Conservation (phyloP, 2,888 invertebrate species). For the Cantharis rustica region DNA sequence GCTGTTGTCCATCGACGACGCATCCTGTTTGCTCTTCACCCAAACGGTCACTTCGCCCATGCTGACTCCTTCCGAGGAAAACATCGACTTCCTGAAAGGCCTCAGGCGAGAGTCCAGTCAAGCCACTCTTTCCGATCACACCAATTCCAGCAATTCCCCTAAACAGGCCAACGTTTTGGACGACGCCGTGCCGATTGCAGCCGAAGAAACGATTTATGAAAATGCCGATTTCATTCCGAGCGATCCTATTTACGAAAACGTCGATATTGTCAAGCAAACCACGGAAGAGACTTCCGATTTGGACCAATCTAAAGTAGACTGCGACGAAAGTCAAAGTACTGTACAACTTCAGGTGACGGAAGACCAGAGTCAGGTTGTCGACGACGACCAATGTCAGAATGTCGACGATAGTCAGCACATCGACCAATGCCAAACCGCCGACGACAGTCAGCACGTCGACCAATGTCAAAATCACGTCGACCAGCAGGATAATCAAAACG, state of each 20-base stretch:
- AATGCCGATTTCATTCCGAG: conserved; percentile 31
- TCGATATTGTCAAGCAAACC: neutral
- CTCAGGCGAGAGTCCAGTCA: conserved; percentile 46
- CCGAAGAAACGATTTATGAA: conserved; percentile 38
- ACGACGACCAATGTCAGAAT: neutral
- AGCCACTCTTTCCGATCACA: conserved; percentile 30
- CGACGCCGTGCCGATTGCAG: conserved; percentile 1
- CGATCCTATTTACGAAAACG: neutral
- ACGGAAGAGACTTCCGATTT: neutral
- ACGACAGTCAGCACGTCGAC: neutral
- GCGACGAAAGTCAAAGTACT: neutral
- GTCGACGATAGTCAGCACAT: neutral
- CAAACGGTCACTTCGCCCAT: conserved; percentile 57
- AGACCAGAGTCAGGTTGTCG: neutral
- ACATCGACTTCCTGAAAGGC: conserved; percentile 55
- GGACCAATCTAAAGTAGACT: neutral
- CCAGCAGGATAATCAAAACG: too few species aligned
- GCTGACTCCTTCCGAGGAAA: conserved; percentile 56
- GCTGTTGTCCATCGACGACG: conserved; percentile 52
- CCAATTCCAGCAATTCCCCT: conserved; percentile 33
- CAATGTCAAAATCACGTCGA: too few species aligned
- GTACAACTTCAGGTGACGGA: neutral
- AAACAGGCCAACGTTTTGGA: neutral
- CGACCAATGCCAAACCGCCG: neutral
- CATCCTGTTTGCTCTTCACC: conserved; percentile 53